Conservation (phyloP, 1,140 invertebrate species). For the Pogonus chalceus region DNA sequence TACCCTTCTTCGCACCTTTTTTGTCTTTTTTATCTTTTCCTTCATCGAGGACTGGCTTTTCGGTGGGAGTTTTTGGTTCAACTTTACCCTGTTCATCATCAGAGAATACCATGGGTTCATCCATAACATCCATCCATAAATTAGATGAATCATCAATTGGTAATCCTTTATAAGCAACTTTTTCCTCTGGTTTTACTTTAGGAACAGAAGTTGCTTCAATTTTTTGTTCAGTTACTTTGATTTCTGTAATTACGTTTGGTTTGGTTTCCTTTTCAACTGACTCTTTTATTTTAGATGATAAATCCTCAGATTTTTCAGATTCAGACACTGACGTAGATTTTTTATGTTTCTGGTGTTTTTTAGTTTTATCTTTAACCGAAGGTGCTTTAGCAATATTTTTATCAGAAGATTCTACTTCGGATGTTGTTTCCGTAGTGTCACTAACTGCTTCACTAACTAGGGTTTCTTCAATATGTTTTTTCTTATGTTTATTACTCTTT, state of each 20-base stretch:
- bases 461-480: not conserved
- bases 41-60: not conserved
- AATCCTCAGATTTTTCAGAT: no score
- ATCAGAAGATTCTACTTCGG: no score
- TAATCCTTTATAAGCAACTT: conserved; percentile 32
- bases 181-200: not conserved
- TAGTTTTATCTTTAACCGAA: no score
- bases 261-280: conserved; percentile 20
- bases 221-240: conserved; percentile 22
- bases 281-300: no score
- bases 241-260: conserved; percentile 24
- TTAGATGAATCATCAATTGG: conserved; percentile 39
- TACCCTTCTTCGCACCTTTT: not conserved
- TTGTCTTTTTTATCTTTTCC: not conserved
- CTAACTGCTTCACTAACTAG: conserved; percentile 10
- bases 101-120: conserved; percentile 37
- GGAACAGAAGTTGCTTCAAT: conserved; percentile 6
- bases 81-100: conserved; percentile 18
- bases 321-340: no score
- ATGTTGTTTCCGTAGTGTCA: no score
- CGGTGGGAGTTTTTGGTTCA: not conserved
- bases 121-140: conserved; percentile 41
- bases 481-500: conserved; percentile 7
- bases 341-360: no score
- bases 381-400: no score